Evolutionary conservation across 2,888 invertebrate genomes (phyloP), one percentile per base, ranked within the genome.

Genomic region (Drosophila fungiperda): DNA sequence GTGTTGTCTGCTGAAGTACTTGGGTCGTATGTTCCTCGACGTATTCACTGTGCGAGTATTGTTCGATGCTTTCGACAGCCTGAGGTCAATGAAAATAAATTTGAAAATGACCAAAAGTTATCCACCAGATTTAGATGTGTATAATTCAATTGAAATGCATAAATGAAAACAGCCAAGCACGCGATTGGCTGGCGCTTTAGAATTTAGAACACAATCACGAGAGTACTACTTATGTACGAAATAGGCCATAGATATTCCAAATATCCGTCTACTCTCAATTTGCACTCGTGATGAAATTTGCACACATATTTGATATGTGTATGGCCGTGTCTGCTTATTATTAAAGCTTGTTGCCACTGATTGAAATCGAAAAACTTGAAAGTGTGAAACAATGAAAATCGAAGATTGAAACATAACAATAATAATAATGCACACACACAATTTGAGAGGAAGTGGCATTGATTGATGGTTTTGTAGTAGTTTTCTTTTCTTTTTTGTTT

Each of bases 51-150:
- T 84, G 88, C 79, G 87, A 79, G 68, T 90, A 91, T 90, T 93
- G 90, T 80, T 93, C 93, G 86, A 92, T 88, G 82, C 90, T 93
- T 88, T 93, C 93, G 87, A 93, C 93, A 89, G 93, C 93, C 93
- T 93, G 87, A 76, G 90, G 80, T 83, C 78, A 87, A 89, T 82
- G 73, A 80, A 80, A 85, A 83, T 76, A 67, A 72, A 73, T 89
- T 81, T 75, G 57, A 72, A 85, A 83, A 76, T 78, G 64, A 26
- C 59, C 62, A 71, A 75, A 71, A 71, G 17, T 66, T 72, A 63
- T 70, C n/a, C 38, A 67, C 55, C n/a, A 71, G 49, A 64, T 59
- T 52, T 50, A 60, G n/a, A 23, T 52, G 12, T 49, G 40, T 59
- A 42, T 48, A 45, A 63, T 75, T 71, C 59, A 66, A 64, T 71